Evolutionary conservation across 2,113 vertebrate genomes (phyloP).

Genomic region (Promerops cafer): DNA sequence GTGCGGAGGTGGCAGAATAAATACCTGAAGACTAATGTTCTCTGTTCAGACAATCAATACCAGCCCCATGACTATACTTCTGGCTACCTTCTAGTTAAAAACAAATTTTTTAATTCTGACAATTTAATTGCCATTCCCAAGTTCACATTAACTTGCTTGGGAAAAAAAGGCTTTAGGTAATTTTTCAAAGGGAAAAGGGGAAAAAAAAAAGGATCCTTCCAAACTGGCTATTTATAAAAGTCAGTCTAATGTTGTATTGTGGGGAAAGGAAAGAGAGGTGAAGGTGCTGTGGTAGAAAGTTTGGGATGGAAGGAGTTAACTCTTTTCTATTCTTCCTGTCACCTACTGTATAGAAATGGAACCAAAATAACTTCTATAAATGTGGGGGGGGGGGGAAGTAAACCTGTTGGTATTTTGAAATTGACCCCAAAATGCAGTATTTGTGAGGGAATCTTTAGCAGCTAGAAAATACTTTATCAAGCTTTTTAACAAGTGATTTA

Average conservation of each 20-base stretch:
- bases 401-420: not conserved
- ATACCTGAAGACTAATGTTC: constrained; percentile 97
- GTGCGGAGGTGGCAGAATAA: constrained; percentile 93
- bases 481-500: not conserved
- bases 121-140: constrained; percentile 97
- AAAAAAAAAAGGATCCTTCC: constrained; percentile 29
- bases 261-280: not conserved
- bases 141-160: constrained; percentile 83
- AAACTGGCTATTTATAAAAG: constrained; percentile 77
- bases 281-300: not conserved
- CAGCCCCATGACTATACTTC: constrained; percentile 90
- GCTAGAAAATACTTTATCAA: not conserved
- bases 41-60: constrained; percentile 93
- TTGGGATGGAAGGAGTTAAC: not conserved
- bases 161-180: constrained; percentile 75
- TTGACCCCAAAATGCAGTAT: not conserved
- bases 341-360: not conserved
- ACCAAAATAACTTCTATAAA: not conserved
- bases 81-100: constrained; percentile 97
- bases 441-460: not conserved
- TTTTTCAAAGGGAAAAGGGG: constrained; percentile 68
- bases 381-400: not conserved
- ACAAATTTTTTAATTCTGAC: constrained; percentile 99
- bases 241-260: constrained; percentile 54
- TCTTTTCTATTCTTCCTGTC: not conserved